Evolutionary conservation across 2,797 vertebrate species (phyloP).

Genomic region (Sylvia borin): DNA sequence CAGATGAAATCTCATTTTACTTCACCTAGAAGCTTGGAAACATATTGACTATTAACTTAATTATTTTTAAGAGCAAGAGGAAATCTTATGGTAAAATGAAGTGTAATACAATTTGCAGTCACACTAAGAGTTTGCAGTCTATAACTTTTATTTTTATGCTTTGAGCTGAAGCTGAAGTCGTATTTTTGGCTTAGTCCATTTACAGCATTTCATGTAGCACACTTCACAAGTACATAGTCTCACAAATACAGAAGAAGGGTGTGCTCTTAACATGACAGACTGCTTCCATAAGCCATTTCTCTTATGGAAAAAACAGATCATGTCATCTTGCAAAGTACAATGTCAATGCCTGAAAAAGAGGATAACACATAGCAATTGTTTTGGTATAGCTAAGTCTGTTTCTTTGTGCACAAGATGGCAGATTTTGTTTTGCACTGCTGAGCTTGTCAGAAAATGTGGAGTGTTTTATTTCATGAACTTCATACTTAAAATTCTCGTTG

Average conservation of each 20-base stretch:
- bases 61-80: neutral
- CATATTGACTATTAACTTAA: neutral
- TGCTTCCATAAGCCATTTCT: neutral
- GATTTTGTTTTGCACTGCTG: neutral
- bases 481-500: neutral
- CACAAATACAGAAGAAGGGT: neutral
- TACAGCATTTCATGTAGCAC: neutral
- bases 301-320: neutral
- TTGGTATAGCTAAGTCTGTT: neutral
- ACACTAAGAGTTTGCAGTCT: neutral
- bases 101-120: neutral
- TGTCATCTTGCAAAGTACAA: neutral
- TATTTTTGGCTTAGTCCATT: neutral
- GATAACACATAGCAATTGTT: neutral
- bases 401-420: neutral
- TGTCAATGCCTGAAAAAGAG: neutral
- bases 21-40: neutral
- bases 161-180: neutral
- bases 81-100: neutral
- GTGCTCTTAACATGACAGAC: neutral
- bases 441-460: neutral
- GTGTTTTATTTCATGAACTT: neutral
- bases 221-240: neutral
- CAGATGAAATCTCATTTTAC: neutral
- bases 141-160: neutral